These are phyloP conservation scores for Agrotis puta DNA, from an alignment of 2,888 invertebrate genomes.

Conservation along the genomic window DNA sequence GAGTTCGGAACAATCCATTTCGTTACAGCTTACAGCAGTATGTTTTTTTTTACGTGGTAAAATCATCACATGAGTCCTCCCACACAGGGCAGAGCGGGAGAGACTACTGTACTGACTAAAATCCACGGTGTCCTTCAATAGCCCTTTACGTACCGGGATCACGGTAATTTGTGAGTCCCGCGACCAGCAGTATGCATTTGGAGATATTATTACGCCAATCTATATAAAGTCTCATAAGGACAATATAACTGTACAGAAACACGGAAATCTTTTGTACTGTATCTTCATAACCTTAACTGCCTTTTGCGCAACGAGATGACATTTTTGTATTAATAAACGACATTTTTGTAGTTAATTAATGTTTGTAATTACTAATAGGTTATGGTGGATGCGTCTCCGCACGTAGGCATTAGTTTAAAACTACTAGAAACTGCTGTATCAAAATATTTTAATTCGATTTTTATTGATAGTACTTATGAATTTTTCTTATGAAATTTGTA, in stretches of 20 bases:
- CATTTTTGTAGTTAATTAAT: background rate
- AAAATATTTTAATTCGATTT: background rate
- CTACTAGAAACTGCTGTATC: background rate
- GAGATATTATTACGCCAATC: no score
- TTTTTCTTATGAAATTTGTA: background rate
- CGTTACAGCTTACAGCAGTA: no score
- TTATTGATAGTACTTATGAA: background rate
- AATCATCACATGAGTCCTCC: no score
- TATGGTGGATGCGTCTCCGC: background rate
- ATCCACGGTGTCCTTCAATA: no score
- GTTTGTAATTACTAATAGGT: background rate
- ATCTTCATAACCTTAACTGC: background rate
- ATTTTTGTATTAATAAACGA: conserved; percentile 1
- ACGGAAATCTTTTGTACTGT: background rate
- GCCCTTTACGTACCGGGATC: no score
- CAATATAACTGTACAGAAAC: background rate
- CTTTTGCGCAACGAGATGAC: background rate
- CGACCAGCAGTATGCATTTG: no score
- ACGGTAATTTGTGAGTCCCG: no score
- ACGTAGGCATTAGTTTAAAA: background rate
- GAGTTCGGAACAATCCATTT: no score
- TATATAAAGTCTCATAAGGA: background rate
- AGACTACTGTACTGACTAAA: no score
- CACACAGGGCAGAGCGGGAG: no score
- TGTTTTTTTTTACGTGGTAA: no score